phyloP scores from a whole-genome alignment of 2,113 vertebrate species.

The Saguinus midas region DNA sequence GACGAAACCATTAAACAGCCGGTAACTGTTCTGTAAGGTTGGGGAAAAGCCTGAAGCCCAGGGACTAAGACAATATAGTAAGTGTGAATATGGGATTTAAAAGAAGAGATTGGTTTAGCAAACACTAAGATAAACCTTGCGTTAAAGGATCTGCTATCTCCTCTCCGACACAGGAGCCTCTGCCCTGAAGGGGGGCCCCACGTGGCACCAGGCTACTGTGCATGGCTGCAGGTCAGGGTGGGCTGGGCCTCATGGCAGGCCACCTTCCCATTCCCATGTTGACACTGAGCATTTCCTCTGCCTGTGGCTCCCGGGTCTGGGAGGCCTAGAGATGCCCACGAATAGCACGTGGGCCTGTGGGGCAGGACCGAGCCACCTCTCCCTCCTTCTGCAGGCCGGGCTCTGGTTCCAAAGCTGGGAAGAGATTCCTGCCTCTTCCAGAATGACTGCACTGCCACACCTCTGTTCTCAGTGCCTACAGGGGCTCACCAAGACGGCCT shows the following conservation, averaged over 20 bases:
- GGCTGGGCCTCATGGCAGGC: background rate
- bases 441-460: background rate
- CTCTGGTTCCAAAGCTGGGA: background rate
- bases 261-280: background rate
- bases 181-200: too few relatives aligned
- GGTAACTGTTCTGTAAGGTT: background rate
- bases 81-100: background rate
- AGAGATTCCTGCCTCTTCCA: background rate
- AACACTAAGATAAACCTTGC: too few relatives aligned
- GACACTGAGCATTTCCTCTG: background rate
- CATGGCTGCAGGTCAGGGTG: too few relatives aligned
- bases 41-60: background rate
- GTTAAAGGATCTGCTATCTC: too few relatives aligned
- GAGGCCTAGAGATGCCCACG: too few relatives aligned
- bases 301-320: background rate
- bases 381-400: background rate
- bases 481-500: too few relatives aligned
- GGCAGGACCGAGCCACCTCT: too few relatives aligned
- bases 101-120: background rate
- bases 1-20: background rate
- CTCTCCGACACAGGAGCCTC: too few relatives aligned
- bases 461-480: accelerated
- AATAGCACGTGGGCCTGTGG: too few relatives aligned
- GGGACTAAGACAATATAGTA: background rate
- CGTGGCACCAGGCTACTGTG: too few relatives aligned